These are phyloP conservation scores for Odontomyia ornata DNA, from an alignment of 2,888 invertebrate genomes.

Conservation along the genomic window DNA sequence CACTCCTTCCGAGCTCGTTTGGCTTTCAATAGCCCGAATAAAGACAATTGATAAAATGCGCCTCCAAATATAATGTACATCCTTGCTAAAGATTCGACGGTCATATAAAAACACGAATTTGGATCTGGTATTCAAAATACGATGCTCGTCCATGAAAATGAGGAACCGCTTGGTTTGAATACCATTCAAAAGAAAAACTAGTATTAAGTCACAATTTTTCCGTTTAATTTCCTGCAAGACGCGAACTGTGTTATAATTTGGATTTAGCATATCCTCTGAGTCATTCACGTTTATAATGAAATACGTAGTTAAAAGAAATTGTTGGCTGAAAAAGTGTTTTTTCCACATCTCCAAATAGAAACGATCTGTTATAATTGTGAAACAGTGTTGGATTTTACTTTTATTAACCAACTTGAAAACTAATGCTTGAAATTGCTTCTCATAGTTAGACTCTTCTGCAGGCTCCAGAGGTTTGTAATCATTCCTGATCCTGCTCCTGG, in stretches of 20 bases:
- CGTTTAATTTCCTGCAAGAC: conserved; percentile 69
- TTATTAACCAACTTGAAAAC: conserved; percentile 53
- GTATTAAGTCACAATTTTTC: conserved; percentile 75
- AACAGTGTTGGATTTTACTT: conserved; percentile 57
- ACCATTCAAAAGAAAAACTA: conserved; percentile 78
- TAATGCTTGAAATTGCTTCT: conserved; percentile 51
- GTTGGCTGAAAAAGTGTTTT: conserved; percentile 53
- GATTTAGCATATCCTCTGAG: conserved; percentile 72
- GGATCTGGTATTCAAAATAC: conserved; percentile 75
- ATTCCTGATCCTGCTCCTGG: no score
- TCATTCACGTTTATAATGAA: conserved; percentile 70
- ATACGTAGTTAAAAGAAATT: conserved; percentile 51
- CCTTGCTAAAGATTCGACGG: conserved; percentile 71
- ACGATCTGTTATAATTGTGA: conserved; percentile 60
- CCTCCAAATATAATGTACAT: conserved; percentile 79
- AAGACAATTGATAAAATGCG: conserved; percentile 79
- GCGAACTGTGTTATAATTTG: conserved; percentile 69
- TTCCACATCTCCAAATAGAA: conserved; percentile 56
- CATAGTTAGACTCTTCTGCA: background rate
- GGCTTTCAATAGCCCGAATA: conserved; percentile 67
- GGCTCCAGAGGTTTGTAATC: background rate
- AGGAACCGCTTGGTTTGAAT: conserved; percentile 73
- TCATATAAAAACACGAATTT: conserved; percentile 78
- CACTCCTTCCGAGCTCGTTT: conserved; percentile 41
- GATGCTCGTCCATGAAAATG: conserved; percentile 75